Base-by-base conservation (phyloP, 2,797 vertebrate species). In the Erethizon dorsatum region DNA sequence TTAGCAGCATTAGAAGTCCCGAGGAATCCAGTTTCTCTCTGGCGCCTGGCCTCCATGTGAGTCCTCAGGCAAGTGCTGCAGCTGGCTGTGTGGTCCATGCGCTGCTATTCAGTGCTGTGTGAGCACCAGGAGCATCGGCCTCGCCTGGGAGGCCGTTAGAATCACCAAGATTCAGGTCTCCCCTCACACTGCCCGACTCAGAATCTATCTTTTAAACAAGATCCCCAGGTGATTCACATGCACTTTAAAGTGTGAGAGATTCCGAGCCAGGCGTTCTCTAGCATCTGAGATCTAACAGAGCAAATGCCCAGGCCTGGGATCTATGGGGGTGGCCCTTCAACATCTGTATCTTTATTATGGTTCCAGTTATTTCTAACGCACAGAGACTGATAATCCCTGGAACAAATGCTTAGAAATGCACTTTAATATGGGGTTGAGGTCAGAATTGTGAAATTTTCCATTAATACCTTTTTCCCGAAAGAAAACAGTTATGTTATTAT, bases 131-230 rank as follows among this genome's bases (percentile, higher is more conserved):
- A 88, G 73, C 41, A 6, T 50, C 17, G 6, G 41, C 56, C 26
- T 85, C 9, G 1, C 63, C 22, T 10, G 47, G 28, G 31, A 86
- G 10, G n/a, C 71, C n/a, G 2, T 91, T 61, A 88, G 69, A n/a
- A 59, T 59, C 7, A 47, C 71, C 0, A 4, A 52, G 75, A 6
- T 26, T 78, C 47, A 57, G 78, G 13, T 78, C 59, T 93, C 47
- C 67, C 17, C 4, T 71, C 33, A 52, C 18, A 77, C 59, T 0
- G 1, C 50, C 22, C 47, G 71, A 77, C 15, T 61, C n/a, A 93
- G 86, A 89, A 75, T 94, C n/a, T 57, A 28, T 24, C 67, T 94
- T 89, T 94, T 37, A 31, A 78, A 80, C 80, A 94, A 52, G 56
- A 73, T 84, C 14, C n/a, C 75, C 41, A 88, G 37, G 71, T 78